Base-by-base conservation (phyloP, 2,888 invertebrate genomes). In the Brachypalpus laphriformis region DNA sequence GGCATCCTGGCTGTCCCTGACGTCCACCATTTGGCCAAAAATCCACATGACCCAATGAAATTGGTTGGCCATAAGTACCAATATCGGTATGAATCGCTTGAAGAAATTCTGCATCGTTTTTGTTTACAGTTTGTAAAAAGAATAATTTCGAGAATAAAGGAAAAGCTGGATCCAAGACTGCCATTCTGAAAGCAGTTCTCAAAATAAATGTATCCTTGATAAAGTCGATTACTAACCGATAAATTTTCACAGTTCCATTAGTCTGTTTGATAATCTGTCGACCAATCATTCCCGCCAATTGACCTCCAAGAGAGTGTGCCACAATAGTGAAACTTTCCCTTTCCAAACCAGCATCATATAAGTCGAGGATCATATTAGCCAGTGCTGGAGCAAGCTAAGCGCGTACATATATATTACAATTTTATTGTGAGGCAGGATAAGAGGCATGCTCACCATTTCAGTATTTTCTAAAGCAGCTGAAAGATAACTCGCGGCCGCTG, bases 11-110 rank as follows among this genome's bases (percentile, higher is more conserved):
- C 3, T 85, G 85, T 8, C 75, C 80, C 42, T 72, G 80, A 1
- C 0, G n/a, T 2, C 85, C 85, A 11, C 85, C 85, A 40, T 85
- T 85, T 16, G 85, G 85, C 85, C 85, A 81, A 45, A 85, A 85
- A 54, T 85, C 85, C 6, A 71, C 66, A 56, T 81, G 70, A 11
- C 81, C 85, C 16, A 75, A 18, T 3, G 57, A 0, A 0, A 8
- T 9, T 8, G 71, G 75, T n/a, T 85, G 75, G 6, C 85, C 85
- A 34, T 71, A 85, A 0, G 66, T 71, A 47, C 81, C 81, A 22
- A 66, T 71, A 9, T 85, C 85, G 0, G 85, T 85, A 18, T 85
- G 85, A 20, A 85, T 85, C 0, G 59, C 45, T 37, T 81, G 70
- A 45, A 85, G 49, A 22, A 63, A 78, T 25, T 83, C 74, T 8